Percentiles rank a stretch among this genome's conserved stretches.
Evolutionary conservation across 2,888 invertebrate genomes (phyloP).

Genomic region (Himalopsyche tibetana): DNA sequence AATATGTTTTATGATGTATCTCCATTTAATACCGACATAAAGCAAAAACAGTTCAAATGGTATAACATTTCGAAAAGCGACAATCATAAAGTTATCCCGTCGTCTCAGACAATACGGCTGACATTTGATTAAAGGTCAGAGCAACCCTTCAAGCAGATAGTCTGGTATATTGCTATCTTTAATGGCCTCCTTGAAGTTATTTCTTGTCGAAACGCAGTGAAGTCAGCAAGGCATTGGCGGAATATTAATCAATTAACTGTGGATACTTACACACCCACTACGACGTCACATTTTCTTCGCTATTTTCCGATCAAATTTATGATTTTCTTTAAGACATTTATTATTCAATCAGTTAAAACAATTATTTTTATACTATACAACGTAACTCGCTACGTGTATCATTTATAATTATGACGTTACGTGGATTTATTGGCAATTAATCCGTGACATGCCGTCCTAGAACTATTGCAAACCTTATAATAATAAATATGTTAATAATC

Average conservation of each 20-base stretch:
- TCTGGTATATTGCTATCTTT: slow-evolving; percentile 40
- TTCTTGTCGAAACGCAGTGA: slow-evolving; percentile 41
- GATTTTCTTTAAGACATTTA: not conserved
- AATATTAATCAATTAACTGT: slow-evolving; percentile 29
- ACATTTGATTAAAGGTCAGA: slow-evolving; percentile 64
- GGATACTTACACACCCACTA: not conserved
- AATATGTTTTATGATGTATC: slow-evolving; percentile 27
- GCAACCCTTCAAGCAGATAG: slow-evolving; percentile 60
- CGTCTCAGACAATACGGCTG: slow-evolving; percentile 64
- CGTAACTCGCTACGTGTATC: too few species aligned
- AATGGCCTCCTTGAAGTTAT: slow-evolving; percentile 42
- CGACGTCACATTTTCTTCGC: not conserved
- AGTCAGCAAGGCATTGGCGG: slow-evolving; percentile 12
- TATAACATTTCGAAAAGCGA: slow-evolving; percentile 61
- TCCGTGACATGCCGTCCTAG: too few species aligned
- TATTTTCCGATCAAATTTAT: not conserved
- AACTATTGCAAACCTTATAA: too few species aligned
- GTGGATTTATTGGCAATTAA: too few species aligned
- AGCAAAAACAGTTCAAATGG: slow-evolving; percentile 53
- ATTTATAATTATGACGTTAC: too few species aligned
- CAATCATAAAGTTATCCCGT: slow-evolving; percentile 61
- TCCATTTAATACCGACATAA: slow-evolving; percentile 53
- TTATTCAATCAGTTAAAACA: not conserved
- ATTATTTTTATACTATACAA: too few species aligned
- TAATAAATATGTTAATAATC: too few species aligned